Conservation (phyloP, 2,888 invertebrate genomes). For the Geophilus truncorum region DNA sequence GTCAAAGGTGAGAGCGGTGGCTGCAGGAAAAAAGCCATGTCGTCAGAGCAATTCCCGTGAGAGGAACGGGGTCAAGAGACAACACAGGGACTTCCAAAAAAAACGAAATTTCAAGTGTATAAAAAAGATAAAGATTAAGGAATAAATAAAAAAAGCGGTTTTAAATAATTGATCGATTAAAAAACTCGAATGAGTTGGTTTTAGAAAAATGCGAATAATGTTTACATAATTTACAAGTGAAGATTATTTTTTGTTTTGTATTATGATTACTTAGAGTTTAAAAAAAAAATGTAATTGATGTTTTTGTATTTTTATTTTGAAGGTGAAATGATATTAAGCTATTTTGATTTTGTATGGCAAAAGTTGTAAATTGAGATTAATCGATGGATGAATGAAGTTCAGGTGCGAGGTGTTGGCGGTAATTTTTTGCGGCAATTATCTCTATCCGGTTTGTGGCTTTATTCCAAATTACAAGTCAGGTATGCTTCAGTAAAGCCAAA, state of each 20-base stretch:
- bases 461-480: not conserved
- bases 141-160: not conserved
- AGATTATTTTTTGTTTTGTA: no score
- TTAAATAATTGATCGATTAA: not conserved
- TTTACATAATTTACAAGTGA: not conserved
- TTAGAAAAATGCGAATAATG: not conserved
- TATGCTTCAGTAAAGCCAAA: not conserved
- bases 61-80: slow-evolving; percentile 10
- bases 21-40: not conserved
- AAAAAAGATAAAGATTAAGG: not conserved
- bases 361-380: not conserved
- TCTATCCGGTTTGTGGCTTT: not conserved
- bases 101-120: not conserved
- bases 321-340: no score
- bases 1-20: not conserved
- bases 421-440: not conserved
- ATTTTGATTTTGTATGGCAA: no score
- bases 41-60: not conserved
- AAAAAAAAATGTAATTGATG: no score
- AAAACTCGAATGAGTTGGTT: not conserved
- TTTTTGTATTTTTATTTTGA: no score
- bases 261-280: no score
- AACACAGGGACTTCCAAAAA: not conserved
- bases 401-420: no score
- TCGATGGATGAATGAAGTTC: not conserved